Conservation (phyloP, 2,888 invertebrate genomes). For the Aspidiotus rigidus region DNA sequence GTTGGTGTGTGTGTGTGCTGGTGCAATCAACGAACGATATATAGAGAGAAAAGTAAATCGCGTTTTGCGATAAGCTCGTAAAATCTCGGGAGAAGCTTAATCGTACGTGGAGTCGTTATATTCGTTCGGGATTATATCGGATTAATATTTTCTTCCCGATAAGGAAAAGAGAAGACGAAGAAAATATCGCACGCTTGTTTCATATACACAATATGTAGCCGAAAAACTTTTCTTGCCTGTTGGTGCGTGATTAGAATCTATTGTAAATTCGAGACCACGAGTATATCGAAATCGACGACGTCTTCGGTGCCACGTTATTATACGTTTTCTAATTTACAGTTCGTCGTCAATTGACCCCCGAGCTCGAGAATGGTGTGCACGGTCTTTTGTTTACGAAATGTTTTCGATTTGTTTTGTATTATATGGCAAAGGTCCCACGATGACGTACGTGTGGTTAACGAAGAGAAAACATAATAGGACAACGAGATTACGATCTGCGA, state of each 20-base stretch:
- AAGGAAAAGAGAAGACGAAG: constrained; percentile 9
- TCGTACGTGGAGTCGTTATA: constrained; percentile 33
- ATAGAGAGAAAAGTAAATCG: constrained; percentile 18
- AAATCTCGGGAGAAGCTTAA: constrained; percentile 29
- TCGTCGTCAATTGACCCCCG: not conserved
- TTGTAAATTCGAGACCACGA: not conserved
- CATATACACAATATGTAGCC: not conserved
- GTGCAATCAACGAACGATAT: not conserved
- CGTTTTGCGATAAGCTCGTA: constrained; percentile 29
- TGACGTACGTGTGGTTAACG: no score
- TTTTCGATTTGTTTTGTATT: no score
- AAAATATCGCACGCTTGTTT: constrained; percentile 28
- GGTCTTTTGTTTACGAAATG: no score
- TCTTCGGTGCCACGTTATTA: not conserved
- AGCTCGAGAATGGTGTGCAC: not conserved
- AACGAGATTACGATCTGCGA: no score
- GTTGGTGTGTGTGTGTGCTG: not conserved
- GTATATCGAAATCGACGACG: not conserved
- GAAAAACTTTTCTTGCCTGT: constrained; percentile 19
- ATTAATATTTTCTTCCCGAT: constrained; percentile 32
- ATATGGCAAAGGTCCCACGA: no score
- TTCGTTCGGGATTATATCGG: constrained; percentile 25
- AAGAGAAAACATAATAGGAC: no score
- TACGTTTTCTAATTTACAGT: constrained; percentile 12
- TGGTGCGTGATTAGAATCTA: constrained; percentile 31